A percentile compares a stretch with the other conserved stretches of the same genome.
phyloP scores from a whole-genome alignment of 2,797 vertebrate genomes.

The Coendou prehensilis region DNA sequence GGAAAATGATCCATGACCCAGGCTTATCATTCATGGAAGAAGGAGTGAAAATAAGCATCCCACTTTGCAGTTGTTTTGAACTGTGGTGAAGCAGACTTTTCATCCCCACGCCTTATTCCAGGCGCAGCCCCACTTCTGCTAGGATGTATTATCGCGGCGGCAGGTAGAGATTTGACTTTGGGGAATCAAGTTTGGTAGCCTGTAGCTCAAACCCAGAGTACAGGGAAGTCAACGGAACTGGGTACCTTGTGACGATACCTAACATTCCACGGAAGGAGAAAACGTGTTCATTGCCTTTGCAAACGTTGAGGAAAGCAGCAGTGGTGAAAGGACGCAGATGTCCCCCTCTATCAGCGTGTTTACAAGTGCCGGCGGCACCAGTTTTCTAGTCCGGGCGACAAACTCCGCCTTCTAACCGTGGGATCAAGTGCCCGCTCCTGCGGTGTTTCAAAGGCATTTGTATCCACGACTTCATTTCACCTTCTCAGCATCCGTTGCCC shows the following conservation, averaged over 20 bases:
- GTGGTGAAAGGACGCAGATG: background rate
- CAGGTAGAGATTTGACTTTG: background rate
- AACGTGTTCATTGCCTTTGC: background rate
- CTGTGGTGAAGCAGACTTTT: background rate
- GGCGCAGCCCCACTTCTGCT: background rate
- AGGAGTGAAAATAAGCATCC: background rate
- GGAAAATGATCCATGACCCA: too few species aligned
- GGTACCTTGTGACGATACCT: slow-evolving; percentile 16
- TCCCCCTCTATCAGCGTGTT: background rate
- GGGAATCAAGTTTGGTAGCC: slow-evolving; percentile 36
- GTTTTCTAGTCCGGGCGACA: background rate
- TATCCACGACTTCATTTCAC: background rate
- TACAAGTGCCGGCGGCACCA: accelerated
- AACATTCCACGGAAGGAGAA: slow-evolving; percentile 57
- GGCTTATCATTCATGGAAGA: slow-evolving; percentile 4
- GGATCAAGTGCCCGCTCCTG: background rate
- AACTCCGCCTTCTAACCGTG: background rate
- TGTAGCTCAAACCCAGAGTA: slow-evolving; percentile 58
- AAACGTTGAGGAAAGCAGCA: slow-evolving; percentile 64
- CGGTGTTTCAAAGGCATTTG: background rate
- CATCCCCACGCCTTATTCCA: background rate
- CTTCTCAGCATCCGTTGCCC: slow-evolving; percentile 6
- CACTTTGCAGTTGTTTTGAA: background rate
- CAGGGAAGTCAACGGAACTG: background rate
- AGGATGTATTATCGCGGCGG: background rate